These are phyloP conservation scores for Dryadula phaetusa DNA, from an alignment of 2,888 invertebrate genomes.

Conservation along the genomic window DNA sequence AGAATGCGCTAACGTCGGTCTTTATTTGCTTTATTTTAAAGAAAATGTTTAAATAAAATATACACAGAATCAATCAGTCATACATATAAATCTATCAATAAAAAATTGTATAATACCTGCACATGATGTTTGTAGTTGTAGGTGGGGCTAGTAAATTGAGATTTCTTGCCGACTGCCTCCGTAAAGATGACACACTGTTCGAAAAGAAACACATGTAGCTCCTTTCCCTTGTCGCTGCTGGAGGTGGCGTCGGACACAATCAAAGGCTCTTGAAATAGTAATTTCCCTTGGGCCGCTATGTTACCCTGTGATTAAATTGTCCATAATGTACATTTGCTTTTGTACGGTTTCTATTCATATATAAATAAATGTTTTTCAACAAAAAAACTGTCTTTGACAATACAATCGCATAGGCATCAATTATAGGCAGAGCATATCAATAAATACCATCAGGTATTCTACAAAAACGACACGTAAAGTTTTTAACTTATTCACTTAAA, in stretches of 20 bases:
- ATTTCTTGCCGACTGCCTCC: slow-evolving; percentile 96
- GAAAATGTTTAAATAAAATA: no score
- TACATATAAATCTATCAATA: no score
- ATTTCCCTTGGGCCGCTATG: slow-evolving; percentile 98
- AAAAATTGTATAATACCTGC: slow-evolving; percentile 89
- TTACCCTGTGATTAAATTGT: slow-evolving; percentile 88
- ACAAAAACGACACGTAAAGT: not conserved
- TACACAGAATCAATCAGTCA: no score
- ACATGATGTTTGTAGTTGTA: slow-evolving; percentile 98
- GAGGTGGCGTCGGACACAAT: slow-evolving; percentile 87
- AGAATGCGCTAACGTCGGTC: no score
- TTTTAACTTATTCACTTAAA: not conserved
- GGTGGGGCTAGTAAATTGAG: slow-evolving; percentile 95
- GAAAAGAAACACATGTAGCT: slow-evolving; percentile 98
- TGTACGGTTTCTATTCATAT: not conserved
- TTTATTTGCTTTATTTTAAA: no score
- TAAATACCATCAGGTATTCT: not conserved
- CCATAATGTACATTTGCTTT: slow-evolving; percentile 2
- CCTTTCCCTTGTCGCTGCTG: slow-evolving; percentile 81
- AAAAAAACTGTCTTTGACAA: not conserved
- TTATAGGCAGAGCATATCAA: not conserved
- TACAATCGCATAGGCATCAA: slow-evolving; percentile 14
- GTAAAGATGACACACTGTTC: slow-evolving; percentile 99
- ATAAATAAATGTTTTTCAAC: not conserved
- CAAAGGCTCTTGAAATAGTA: slow-evolving; percentile 93